phyloP scores from a whole-genome alignment of 2,797 vertebrate genomes.

The Perodicticus potto region DNA sequence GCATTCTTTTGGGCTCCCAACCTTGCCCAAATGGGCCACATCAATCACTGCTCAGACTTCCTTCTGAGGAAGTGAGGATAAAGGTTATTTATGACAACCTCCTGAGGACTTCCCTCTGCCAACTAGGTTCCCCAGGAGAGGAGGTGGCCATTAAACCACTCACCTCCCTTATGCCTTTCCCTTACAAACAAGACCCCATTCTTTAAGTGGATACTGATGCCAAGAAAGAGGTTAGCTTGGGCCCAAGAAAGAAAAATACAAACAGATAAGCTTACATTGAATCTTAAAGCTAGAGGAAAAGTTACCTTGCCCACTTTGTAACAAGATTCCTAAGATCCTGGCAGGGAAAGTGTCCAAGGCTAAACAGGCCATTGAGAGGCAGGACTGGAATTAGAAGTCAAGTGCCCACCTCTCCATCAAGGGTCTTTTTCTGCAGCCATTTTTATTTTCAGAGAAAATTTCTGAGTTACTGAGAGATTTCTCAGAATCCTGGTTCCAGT shows the following conservation, averaged over 20 bases:
- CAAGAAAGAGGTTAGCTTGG: constrained; percentile 7
- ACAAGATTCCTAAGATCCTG: neutral
- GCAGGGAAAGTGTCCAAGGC: neutral
- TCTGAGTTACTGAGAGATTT: neutral
- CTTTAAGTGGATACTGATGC: neutral
- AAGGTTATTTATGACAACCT: constrained; percentile 86
- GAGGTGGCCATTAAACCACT: constrained; percentile 61
- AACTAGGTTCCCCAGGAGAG: neutral
- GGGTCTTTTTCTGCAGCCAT: neutral
- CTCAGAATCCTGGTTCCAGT: neutral
- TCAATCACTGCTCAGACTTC: constrained; percentile 86
- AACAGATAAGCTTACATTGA: neutral
- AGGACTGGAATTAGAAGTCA: neutral
- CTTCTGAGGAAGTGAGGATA: constrained; percentile 86
- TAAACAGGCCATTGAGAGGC: neutral
- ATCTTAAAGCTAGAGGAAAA: neutral
- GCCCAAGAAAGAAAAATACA: neutral
- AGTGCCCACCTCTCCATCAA: neutral
- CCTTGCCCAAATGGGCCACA: constrained; percentile 85
- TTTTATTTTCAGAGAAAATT: constrained; percentile 50
- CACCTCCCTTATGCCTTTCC: constrained; percentile 7
- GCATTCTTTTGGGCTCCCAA: constrained; percentile 81
- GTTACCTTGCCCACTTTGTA: neutral
- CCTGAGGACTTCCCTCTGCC: constrained; percentile 49
- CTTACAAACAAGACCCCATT: constrained; percentile 60